These are phyloP conservation scores for Parapristionchus giblindavisi DNA, from an alignment of 2,888 invertebrate genomes.

Conservation along the genomic window DNA sequence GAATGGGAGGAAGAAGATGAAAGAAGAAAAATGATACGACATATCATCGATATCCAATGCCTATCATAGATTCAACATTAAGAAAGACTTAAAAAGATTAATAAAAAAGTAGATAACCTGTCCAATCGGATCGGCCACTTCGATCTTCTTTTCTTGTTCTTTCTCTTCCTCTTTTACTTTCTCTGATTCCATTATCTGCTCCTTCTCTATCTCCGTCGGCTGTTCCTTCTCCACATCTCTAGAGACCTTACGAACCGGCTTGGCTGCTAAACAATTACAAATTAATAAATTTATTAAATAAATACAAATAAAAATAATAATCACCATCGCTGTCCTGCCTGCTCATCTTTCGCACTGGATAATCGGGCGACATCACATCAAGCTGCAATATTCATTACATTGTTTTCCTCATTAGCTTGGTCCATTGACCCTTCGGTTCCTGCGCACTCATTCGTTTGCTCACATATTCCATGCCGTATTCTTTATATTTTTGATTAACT, in stretches of 20 bases:
- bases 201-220: neutral
- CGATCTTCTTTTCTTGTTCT: neutral
- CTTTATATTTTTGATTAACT: too few relatives aligned
- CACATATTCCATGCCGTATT: too few relatives aligned
- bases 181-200: conserved; percentile 1
- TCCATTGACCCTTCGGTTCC: too few relatives aligned
- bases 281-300: neutral
- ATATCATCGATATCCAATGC: too few relatives aligned
- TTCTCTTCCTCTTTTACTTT: neutral
- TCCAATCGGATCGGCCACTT: neutral
- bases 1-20: too few relatives aligned
- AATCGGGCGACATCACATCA: conserved; percentile 16
- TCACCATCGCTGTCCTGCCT: neutral
- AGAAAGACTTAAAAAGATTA: neutral
- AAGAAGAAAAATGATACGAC: too few relatives aligned
- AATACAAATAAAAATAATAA: neutral
- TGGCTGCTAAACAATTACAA: neutral
- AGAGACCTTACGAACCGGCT: too few relatives aligned
- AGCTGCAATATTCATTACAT: neutral
- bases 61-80: too few relatives aligned
- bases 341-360: neutral
- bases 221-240: neutral
- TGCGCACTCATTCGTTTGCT: too few relatives aligned
- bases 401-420: too few relatives aligned
- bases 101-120: neutral